Evolutionary conservation across 2,113 vertebrate genomes (phyloP), one percentile per base, ranked within the genome.

Genomic region (Scophthalmus maximus): DNA sequence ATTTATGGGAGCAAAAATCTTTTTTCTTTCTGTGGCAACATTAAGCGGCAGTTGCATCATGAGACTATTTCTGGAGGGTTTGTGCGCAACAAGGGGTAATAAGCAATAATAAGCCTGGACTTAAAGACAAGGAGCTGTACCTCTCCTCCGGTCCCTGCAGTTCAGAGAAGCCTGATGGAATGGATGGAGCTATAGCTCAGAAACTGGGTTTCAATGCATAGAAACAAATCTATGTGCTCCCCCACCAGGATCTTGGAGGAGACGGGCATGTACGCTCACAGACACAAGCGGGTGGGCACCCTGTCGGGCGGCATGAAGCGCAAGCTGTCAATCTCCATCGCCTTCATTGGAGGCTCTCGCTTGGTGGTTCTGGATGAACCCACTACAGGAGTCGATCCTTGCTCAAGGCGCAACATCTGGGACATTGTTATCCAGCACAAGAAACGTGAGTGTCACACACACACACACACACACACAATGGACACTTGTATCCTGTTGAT

Each of bases 221-320:
- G 27, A 68, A 73, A 66, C 67, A 50, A 79, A 66, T 86, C 71
- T 55, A 44, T 64, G 70, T 15, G 58, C 29, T 50, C 73, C 38
- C 63, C 56, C 86, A 79, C 76, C 88, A 99, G 97, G 90, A 96
- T 91, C 86, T 89, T 99, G 75, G 94, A 96, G 87, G 96, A 98
- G 65, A 97, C 97, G 11, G 97, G 92, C 51, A 93, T 99, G 76
- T 95, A 97, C 29, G 87, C 82, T 71, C 96, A 99, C 88, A 94
- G 96, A 38, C 95, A 99, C 92, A 99, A 99, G 83, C 90, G 92
- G 58, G 96, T 97, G 56, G 95, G 95, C 53, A 93, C 95, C 3
- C 87, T 99, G 79, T 99, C 98, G 0, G 98, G 98, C 8, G 98
- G 98, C 14, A 99, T 97, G 96, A 99, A 95, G 89, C 95, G 98